These are phyloP conservation scores for Acanthococcus lagerstroemiae DNA, from an alignment of 2,888 invertebrate species.

Conservation along the genomic window DNA sequence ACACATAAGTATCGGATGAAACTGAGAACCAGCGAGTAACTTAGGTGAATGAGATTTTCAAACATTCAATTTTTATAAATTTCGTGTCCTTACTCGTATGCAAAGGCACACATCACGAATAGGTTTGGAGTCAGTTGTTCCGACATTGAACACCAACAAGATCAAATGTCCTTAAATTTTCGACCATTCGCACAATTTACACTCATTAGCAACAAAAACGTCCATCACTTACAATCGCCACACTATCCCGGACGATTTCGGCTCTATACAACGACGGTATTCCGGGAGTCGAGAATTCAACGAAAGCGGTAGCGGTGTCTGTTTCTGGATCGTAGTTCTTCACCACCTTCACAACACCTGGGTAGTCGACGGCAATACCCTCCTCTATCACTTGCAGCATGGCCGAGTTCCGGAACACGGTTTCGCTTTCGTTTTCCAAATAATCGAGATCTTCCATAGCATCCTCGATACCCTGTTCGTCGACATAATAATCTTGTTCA, in stretches of 20 bases:
- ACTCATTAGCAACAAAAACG: not conserved
- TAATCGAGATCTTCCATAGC: slow-evolving; percentile 3
- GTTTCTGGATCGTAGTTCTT: not conserved
- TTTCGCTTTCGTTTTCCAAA: not conserved
- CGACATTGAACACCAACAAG: no score
- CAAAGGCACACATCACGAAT: no score
- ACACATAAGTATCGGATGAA: no score
- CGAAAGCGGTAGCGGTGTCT: not conserved
- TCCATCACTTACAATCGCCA: not conserved
- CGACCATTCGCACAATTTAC: not conserved
- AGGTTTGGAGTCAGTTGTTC: no score
- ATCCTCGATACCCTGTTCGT: slow-evolving; percentile 10
- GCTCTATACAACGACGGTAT: not conserved
- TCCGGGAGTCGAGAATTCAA: slow-evolving; percentile 10
- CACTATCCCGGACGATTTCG: not conserved
- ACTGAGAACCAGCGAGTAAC: no score
- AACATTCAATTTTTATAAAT: no score
- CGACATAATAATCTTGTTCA: no score
- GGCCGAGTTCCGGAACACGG: not conserved
- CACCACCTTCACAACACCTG: not conserved
- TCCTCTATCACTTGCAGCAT: not conserved
- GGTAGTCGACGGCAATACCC: not conserved
- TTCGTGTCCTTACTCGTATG: no score
- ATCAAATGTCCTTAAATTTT: not conserved
- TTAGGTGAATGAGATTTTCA: no score